phyloP scores from a whole-genome alignment of 2,113 vertebrate genomes.

The Stegostoma tigrinum region DNA sequence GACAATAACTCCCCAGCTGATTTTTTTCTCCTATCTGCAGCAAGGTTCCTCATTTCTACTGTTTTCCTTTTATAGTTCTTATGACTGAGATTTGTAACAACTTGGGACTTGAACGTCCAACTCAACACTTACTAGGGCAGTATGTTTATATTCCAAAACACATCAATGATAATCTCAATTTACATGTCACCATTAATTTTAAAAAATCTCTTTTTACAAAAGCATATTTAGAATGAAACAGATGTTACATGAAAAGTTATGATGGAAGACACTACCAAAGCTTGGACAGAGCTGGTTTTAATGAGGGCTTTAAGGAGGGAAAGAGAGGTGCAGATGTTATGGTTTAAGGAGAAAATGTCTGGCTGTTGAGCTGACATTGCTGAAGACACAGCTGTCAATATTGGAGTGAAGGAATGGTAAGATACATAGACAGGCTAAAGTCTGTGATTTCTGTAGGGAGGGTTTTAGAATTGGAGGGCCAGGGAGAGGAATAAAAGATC shows the following conservation, averaged over 20 bases:
- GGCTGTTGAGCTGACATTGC: neutral
- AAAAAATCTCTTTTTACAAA: no score
- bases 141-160: neutral
- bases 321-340: neutral
- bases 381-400: neutral
- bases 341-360: neutral
- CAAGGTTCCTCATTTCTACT: neutral
- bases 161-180: neutral
- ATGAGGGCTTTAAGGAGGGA: neutral
- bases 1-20: neutral
- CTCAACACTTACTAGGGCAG: neutral
- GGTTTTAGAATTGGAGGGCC: neutral
- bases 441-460: neutral
- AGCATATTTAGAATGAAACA: neutral
- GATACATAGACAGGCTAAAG: neutral
- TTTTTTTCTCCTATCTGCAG: neutral
- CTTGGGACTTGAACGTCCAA: neutral
- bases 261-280: neutral
- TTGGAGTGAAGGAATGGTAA: neutral
- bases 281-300: neutral
- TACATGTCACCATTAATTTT: neutral
- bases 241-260: neutral
- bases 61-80: neutral
- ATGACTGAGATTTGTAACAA: neutral
- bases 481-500: neutral